These are phyloP conservation scores for Ridgeia piscesae DNA, from an alignment of 1,140 invertebrate species.

Conservation along the genomic window DNA sequence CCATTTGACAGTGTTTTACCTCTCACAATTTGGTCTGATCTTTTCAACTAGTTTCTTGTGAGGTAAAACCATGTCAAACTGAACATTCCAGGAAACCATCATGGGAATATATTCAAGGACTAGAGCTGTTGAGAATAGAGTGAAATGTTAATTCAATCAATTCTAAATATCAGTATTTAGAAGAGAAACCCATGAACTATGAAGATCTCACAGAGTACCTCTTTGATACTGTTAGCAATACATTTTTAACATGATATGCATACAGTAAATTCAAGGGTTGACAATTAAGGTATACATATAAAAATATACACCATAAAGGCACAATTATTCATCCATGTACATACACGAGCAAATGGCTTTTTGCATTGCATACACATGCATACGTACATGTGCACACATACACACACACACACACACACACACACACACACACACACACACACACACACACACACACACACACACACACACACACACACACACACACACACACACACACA, in stretches of 20 bases:
- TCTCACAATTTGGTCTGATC: not conserved
- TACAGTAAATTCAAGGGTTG: too few species aligned
- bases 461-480: too few species aligned
- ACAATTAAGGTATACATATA: too few species aligned
- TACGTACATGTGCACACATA: too few species aligned
- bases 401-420: too few species aligned
- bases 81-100: not conserved
- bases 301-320: too few species aligned
- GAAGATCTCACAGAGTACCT: not conserved
- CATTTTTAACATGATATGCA: not conserved
- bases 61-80: not conserved
- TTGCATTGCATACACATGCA: too few species aligned
- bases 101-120: not conserved
- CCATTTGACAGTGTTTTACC: not conserved
- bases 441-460: too few species aligned
- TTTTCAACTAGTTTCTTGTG: not conserved
- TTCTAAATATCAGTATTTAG: not conserved
- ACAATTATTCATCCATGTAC: too few species aligned
- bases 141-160: not conserved
- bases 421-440: too few species aligned
- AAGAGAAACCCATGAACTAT: not conserved
- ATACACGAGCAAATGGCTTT: too few species aligned
- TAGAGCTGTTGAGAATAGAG: not conserved
- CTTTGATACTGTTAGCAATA: not conserved
- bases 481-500: too few species aligned